Base-by-base conservation (phyloP, 2,888 invertebrate species). In the Diarsia brunnea region DNA sequence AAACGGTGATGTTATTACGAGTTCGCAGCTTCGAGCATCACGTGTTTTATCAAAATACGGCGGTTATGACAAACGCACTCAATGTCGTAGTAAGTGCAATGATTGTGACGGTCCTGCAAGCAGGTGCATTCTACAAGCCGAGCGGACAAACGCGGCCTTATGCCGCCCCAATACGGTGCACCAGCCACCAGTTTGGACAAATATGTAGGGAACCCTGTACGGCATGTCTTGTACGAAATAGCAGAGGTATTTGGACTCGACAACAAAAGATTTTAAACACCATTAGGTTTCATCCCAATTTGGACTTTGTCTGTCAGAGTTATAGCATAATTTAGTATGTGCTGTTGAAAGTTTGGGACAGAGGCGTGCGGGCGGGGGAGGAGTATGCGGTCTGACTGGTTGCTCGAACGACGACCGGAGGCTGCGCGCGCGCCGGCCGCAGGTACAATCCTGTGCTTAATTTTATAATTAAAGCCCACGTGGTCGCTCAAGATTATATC, bases 391-490 rank as follows among this genome's bases (percentile, higher is more conserved):
- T 95, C 93, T 88, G 94, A 96, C 96, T 95, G 96, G 96, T 96
- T 95, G 95, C 91, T 87, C 96, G 96, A 96, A 91, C 96, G 96
- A 94, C 96, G 96, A 96, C 96, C 96, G 96, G 94, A 94, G 95
- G 94, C 95, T 93, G 95, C 94, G 95, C 94, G 94, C 94, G 94
- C 95, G 94, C 94, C 90, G 90, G 87, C 80, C 88, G 76, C 79
- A 71, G 85, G 94, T 94, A 94, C 94, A 94, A 86, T 93, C 92
- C 89, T 83, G 92, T 81, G 84, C 91, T 90, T 90, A 92, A 93
- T 89, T 90, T 90, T 89, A 89, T 90, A 89, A 92, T 93, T 92
- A 89, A 91, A 90, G 89, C 80, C 90, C 94, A 94, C 93, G 94
- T 93, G 93, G 90, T 83, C 75, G 61, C 81, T 79, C 69, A 80